Percentiles rank a stretch among this genome's conserved stretches.
Evolutionary conservation across 2,888 invertebrate genomes (phyloP).

Genomic region (Eupithecia subumbrata): DNA sequence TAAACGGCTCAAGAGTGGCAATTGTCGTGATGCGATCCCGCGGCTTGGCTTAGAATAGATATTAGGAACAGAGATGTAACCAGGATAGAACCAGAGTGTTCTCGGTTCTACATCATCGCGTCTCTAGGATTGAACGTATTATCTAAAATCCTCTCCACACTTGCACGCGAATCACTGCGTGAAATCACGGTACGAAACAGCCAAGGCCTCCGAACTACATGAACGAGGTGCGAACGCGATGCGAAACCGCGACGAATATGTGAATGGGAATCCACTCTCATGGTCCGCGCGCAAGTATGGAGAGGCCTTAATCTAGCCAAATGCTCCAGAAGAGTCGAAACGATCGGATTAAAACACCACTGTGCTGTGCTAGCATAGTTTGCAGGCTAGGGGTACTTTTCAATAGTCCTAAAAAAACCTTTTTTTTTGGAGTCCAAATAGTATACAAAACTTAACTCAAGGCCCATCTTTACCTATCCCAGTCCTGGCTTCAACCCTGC

Average conservation of each 20-base stretch:
- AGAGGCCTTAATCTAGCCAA: background rate
- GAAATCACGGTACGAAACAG: too few species aligned
- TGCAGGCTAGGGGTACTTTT: background rate
- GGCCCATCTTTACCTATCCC: background rate
- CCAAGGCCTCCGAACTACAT: too few species aligned
- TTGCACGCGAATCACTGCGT: too few species aligned
- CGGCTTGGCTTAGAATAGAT: constrained; percentile 19
- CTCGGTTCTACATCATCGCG: background rate
- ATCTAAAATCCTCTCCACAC: background rate
- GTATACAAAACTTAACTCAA: background rate
- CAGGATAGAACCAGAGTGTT: background rate
- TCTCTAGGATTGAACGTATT: background rate
- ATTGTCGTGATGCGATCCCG: constrained; percentile 25
- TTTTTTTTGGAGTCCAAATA: too few species aligned
- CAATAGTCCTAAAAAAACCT: background rate
- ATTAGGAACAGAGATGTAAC: constrained; percentile 20
- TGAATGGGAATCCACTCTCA: too few species aligned
- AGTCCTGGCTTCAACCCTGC: constrained; percentile 20
- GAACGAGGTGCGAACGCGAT: too few species aligned
- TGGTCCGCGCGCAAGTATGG: too few species aligned
- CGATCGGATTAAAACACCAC: too few species aligned
- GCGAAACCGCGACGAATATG: too few species aligned
- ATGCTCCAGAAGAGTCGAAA: background rate
- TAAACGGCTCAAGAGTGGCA: constrained; percentile 34
- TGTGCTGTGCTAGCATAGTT: background rate